phyloP scores from a whole-genome alignment of 30 jellyfish, hydroid and myxozoan species.

The Turritopsis dohrnii region DNA sequence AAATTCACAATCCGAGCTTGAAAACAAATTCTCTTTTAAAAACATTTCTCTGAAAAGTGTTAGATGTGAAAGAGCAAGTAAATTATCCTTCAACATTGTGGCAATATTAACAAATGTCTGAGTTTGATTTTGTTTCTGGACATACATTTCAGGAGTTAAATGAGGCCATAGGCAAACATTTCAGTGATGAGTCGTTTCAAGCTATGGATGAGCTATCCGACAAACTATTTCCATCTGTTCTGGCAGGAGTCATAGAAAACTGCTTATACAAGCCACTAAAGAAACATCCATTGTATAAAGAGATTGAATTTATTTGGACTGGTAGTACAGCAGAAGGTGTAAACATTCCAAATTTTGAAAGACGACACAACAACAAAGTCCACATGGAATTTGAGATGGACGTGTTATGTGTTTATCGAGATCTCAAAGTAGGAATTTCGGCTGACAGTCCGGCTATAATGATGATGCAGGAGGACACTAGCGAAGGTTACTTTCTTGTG shows the following conservation, averaged over 20 bases:
- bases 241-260: not conserved
- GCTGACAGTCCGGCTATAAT: not conserved
- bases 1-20: too few relatives aligned
- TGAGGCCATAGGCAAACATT: not conserved
- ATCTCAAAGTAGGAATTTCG: not conserved
- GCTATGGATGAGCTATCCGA: not conserved
- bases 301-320: not conserved
- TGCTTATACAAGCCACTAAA: not conserved
- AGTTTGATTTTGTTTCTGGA: not conserved
- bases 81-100: too few relatives aligned
- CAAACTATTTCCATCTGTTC: not conserved
- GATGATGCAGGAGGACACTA: not conserved
- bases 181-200: not conserved
- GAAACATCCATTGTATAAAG: not conserved
- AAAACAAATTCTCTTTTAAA: too few relatives aligned
- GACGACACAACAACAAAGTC: not conserved
- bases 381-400: not conserved
- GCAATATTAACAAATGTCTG: too few relatives aligned
- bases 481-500: not conserved
- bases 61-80: too few relatives aligned
- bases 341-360: not conserved
- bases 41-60: too few relatives aligned
- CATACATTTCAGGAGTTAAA: not conserved
- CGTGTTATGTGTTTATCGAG: not conserved
- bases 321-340: not conserved